A percentile compares a stretch with the other conserved stretches of the same genome.
Conservation (phyloP, 2,888 invertebrate genomes). For the Yponomeuta evonymella region DNA sequence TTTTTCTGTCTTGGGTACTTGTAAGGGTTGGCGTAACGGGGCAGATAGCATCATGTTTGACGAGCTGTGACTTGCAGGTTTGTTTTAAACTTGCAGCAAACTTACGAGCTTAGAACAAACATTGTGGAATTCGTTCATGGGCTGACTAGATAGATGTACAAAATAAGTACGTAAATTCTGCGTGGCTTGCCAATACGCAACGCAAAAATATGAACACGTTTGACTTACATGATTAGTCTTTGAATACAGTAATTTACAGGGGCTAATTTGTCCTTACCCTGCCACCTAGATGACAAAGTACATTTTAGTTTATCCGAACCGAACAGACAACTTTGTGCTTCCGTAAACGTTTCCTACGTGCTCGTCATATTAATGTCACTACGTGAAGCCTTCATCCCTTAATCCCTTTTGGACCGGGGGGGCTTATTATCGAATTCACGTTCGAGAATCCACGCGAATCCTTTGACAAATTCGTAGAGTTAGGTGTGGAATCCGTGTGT, state of each 20-base stretch:
- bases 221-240: background rate
- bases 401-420: background rate
- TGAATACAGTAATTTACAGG: background rate
- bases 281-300: background rate
- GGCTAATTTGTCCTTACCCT: background rate
- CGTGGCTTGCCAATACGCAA: too few species aligned
- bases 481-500: background rate
- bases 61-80: too few species aligned
- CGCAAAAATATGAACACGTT: background rate
- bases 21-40: too few species aligned
- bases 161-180: too few species aligned
- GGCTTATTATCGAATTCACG: background rate
- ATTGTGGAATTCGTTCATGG: too few species aligned
- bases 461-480: background rate
- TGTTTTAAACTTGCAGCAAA: too few species aligned
- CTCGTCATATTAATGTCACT: conserved; percentile 3
- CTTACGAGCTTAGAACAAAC: too few species aligned
- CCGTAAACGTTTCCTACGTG: background rate
- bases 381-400: background rate
- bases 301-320: background rate
- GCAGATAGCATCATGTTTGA: too few species aligned
- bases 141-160: too few species aligned
- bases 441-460: background rate
- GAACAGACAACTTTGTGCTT: conserved; percentile 1
- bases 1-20: too few species aligned